phyloP scores from a whole-genome alignment of 1,140 invertebrate species.

The Belonocnema kinseyi region DNA sequence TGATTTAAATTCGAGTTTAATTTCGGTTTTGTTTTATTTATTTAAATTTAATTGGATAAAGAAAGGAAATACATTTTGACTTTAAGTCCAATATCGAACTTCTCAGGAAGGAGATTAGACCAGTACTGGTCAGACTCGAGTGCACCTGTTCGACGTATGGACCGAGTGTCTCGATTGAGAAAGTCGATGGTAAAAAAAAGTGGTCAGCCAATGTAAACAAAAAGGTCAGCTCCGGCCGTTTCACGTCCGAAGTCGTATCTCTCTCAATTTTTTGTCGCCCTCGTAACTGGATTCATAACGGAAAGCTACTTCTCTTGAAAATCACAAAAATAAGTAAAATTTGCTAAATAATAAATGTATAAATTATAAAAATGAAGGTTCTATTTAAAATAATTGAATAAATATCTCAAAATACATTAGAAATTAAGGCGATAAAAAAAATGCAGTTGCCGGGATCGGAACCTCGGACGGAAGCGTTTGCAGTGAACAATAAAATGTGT shows the following conservation, averaged over 20 bases:
- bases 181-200: slow-evolving; percentile 10
- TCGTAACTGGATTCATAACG: slow-evolving; percentile 54
- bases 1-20: no score
- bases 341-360: no score
- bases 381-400: no score
- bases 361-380: no score
- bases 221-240: background rate
- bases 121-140: slow-evolving; percentile 21
- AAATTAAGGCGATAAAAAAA: no score
- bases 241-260: background rate
- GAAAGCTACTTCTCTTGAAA: slow-evolving; percentile 19
- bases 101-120: background rate
- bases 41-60: background rate
- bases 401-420: no score
- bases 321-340: background rate
- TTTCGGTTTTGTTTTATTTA: no score
- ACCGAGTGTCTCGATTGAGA: slow-evolving; percentile 5
- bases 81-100: background rate
- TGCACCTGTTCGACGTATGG: slow-evolving; percentile 9
- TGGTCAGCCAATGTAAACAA: background rate
- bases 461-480: no score
- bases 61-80: background rate
- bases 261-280: slow-evolving; percentile 40
- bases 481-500: no score
- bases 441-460: no score